Conservation (phyloP, 2,113 vertebrate species). For the Ammodytes marinus region DNA sequence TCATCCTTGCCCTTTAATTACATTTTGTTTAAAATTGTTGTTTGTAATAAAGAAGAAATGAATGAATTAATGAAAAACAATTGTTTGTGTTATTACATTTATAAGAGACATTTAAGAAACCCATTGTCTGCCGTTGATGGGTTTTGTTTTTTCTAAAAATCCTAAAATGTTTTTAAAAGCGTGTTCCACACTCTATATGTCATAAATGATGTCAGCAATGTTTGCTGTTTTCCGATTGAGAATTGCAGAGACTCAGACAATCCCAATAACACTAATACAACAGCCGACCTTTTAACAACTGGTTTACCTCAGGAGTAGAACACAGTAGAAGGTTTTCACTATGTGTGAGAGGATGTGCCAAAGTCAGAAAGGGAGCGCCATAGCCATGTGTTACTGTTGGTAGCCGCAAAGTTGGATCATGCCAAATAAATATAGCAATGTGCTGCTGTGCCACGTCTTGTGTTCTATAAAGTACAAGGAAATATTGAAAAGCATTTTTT, state of each 20-base stretch:
- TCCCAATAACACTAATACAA: neutral
- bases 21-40: too few relatives aligned
- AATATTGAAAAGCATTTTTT: neutral
- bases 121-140: neutral
- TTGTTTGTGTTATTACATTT: neutral
- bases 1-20: too few relatives aligned
- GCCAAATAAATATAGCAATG: neutral
- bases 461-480: neutral
- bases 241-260: neutral
- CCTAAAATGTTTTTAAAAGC: neutral
- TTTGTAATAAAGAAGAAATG: too few relatives aligned
- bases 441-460: neutral
- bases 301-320: neutral
- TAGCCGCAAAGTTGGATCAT: neutral
- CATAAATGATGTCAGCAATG: conserved; percentile 7
- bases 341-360: too few relatives aligned
- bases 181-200: neutral
- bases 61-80: too few relatives aligned
- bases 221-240: neutral
- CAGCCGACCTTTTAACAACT: neutral
- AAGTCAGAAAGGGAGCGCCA: too few relatives aligned
- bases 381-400: neutral
- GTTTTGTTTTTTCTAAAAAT: neutral
- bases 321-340: neutral
- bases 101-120: neutral